These are phyloP conservation scores for Patagioenas fasciata DNA, from an alignment of 2,113 vertebrate genomes.

Conservation along the genomic window DNA sequence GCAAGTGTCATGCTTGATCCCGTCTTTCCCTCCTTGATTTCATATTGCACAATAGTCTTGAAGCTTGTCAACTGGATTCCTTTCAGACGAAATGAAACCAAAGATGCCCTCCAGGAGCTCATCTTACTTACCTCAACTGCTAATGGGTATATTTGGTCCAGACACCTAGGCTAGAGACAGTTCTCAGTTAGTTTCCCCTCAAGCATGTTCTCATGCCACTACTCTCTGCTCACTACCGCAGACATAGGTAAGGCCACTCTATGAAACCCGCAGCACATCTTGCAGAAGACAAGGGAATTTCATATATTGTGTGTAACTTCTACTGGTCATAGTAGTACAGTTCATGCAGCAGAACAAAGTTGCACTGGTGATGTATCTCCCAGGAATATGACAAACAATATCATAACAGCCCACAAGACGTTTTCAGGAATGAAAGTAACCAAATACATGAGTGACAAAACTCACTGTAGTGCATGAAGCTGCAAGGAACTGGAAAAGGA, in stretches of 20 bases:
- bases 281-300: neutral
- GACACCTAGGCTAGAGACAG: accelerated
- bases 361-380: neutral
- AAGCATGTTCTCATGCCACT: neutral
- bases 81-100: neutral
- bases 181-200: neutral
- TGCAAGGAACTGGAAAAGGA: neutral
- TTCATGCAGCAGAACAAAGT: neutral
- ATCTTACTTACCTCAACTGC: neutral
- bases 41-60: neutral
- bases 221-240: neutral
- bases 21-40: neutral
- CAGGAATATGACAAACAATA: neutral
- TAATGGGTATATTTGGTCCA: neutral
- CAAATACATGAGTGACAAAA: neutral
- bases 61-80: neutral
- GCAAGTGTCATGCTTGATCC: neutral
- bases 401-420: neutral
- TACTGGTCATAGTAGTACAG: neutral
- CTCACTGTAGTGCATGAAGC: neutral
- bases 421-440: neutral
- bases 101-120: neutral
- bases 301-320: neutral
- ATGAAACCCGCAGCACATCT: neutral
- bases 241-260: neutral